Evolutionary conservation across 2,797 vertebrate genomes (phyloP), one percentile per base, ranked within the genome.

Genomic region (Gallinago solitaria): DNA sequence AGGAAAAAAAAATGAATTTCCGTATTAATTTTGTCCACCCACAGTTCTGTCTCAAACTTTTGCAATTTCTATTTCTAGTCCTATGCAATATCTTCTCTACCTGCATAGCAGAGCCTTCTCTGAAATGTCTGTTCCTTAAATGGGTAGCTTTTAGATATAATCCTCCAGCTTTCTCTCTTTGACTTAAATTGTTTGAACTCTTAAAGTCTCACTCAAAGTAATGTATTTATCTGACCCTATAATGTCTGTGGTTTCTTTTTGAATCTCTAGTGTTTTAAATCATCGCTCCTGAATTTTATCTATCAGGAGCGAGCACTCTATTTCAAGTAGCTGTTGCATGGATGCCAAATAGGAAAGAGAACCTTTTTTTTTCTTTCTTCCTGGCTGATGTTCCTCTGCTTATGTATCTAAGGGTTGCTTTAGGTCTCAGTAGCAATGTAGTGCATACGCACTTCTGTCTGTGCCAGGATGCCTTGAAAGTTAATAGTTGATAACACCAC

Each of bases 251-350:
- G 32, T 53, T 82, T 86, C 48, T 83, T 83, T 91, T 23, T 74
- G 48, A 70, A 67, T 75, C 27, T 79, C 33, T 43, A 19, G 9
- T 57, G 45, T 50, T 91, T 86, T 83, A 47, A 61, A 16, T 61
- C 20, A 21, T 83, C 13, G 5, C 39, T 74, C 48, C 51, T 51
- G 64, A 78, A 35, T 92, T 89, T 45, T 45, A 78, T 56, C 39
- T 84, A 3, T 76, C 21, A 16, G 11, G n/a, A 65, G 10, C 25
- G 37, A 82, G 48, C 17, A 18, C 0, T 0, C 50, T 53, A 11
- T 85, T 92, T 37, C 32, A 35, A 35, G 25, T 56, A 77, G 16
- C 35, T 67, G 53, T 32, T 85, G 43, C 24, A 11, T 47, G 9
- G 37, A 9, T 71, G 14, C 53, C 64, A 87, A 85, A 70, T 41